These are phyloP conservation scores for Megamerina dolium DNA, from an alignment of 2,888 invertebrate species.

Conservation along the genomic window DNA sequence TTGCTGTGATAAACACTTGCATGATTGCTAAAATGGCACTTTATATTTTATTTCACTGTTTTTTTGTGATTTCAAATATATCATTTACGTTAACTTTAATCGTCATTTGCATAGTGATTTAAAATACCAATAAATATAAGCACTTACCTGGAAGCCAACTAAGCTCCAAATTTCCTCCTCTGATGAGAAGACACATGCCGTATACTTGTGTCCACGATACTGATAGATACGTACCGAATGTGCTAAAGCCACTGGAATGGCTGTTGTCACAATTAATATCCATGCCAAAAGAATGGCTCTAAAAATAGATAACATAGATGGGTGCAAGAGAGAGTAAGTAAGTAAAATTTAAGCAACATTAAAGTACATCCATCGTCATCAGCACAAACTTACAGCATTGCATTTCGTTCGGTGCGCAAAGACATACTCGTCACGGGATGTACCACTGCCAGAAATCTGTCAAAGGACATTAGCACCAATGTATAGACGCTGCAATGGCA, in stretches of 20 bases:
- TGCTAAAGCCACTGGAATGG: slow-evolving; percentile 71
- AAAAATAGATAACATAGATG: slow-evolving; percentile 14
- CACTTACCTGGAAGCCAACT: slow-evolving; percentile 48
- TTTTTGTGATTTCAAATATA: neutral
- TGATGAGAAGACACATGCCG: slow-evolving; percentile 64
- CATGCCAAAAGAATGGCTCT: slow-evolving; percentile 73
- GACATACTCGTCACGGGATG: slow-evolving; percentile 87
- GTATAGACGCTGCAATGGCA: slow-evolving; percentile 93
- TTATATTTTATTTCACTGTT: neutral
- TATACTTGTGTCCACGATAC: slow-evolving; percentile 59
- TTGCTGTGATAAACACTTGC: slow-evolving; percentile 3
- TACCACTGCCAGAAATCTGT: slow-evolving; percentile 87
- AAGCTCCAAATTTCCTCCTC: slow-evolving; percentile 55
- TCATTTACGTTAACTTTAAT: no score
- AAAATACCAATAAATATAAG: no score
- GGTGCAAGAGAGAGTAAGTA: slow-evolving; percentile 7
- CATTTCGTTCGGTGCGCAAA: slow-evolving; percentile 74
- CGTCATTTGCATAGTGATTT: neutral
- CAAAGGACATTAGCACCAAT: slow-evolving; percentile 86
- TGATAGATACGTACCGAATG: slow-evolving; percentile 69
- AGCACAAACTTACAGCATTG: slow-evolving; percentile 56
- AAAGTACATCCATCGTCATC: no score
- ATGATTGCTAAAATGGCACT: no score
- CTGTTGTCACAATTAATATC: slow-evolving; percentile 71
- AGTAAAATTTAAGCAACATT: neutral